These are phyloP conservation scores for Lymantria dispar DNA, from an alignment of 2,888 invertebrate species.

Conservation along the genomic window DNA sequence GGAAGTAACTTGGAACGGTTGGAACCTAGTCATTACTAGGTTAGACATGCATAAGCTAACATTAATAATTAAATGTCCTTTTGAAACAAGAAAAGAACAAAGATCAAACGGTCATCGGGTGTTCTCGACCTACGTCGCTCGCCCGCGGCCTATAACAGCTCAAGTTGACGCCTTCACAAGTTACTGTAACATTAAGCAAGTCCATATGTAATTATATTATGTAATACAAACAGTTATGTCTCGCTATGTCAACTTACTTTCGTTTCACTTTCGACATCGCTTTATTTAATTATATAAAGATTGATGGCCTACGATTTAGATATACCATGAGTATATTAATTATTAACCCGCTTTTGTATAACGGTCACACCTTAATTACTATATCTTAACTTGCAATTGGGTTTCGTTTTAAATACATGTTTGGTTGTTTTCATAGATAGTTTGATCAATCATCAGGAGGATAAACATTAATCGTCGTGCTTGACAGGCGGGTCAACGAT, in stretches of 20 bases:
- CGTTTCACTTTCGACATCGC: conserved; percentile 31
- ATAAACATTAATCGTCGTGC: too few relatives aligned
- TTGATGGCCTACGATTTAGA: conserved; percentile 34
- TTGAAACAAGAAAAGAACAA: too few relatives aligned
- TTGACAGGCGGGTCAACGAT: too few relatives aligned
- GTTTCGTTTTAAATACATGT: too few relatives aligned
- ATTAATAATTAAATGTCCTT: too few relatives aligned
- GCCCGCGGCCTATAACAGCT: background rate
- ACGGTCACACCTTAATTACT: background rate
- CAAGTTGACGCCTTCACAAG: background rate
- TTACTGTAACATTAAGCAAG: conserved; percentile 5
- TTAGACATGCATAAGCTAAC: too few relatives aligned
- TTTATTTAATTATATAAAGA: conserved; percentile 46
- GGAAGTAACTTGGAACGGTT: too few relatives aligned
- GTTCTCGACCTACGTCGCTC: background rate
- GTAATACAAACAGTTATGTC: conserved; percentile 36
- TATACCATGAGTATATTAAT: conserved; percentile 13
- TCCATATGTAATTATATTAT: conserved; percentile 40
- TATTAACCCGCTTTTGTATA: conserved; percentile 15
- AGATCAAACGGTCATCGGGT: too few relatives aligned
- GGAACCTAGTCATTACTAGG: too few relatives aligned
- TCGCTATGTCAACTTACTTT: conserved; percentile 43
- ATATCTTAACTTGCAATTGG: background rate
- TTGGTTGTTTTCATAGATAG: too few relatives aligned
- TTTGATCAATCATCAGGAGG: too few relatives aligned